A percentile compares a stretch with the other conserved stretches of the same genome.
Conservation (phyloP, 2,888 invertebrate genomes). For the Chloroclysta siterata region DNA sequence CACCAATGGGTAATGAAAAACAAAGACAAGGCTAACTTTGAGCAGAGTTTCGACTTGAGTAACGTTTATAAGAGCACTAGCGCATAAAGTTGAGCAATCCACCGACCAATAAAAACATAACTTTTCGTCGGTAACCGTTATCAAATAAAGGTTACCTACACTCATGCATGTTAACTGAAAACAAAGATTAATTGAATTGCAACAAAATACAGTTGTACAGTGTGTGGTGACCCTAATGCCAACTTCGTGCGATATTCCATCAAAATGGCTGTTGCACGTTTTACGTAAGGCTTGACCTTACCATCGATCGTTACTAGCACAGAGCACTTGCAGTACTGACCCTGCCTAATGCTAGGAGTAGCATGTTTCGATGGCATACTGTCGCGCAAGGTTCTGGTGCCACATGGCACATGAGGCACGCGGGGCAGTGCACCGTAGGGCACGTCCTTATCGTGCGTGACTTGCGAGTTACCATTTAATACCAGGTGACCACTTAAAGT, state of each 20-base stretch:
- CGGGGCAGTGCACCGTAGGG: no score
- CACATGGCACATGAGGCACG: no score
- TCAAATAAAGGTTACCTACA: constrained; percentile 25
- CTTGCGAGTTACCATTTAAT: no score
- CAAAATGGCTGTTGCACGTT: constrained; percentile 47
- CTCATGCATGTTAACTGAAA: constrained; percentile 24
- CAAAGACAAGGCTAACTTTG: no score
- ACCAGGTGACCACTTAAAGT: no score
- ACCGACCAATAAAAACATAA: background rate
- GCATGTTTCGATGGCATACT: no score
- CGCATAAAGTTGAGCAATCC: background rate
- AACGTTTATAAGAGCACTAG: no score
- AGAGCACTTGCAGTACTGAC: background rate
- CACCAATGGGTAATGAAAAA: no score
- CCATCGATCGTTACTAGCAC: background rate
- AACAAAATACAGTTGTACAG: constrained; percentile 15
- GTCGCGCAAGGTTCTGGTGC: no score
- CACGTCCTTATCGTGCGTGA: no score
- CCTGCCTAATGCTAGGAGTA: background rate
- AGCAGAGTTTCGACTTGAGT: no score
- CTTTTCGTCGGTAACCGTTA: constrained; percentile 11
- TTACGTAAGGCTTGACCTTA: constrained; percentile 20
- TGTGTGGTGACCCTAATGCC: constrained; percentile 45
- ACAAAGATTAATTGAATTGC: constrained; percentile 27
- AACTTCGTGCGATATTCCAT: constrained; percentile 41